These are phyloP conservation scores for Helicoverpa assulta DNA, from an alignment of 2,888 invertebrate genomes.

Conservation along the genomic window DNA sequence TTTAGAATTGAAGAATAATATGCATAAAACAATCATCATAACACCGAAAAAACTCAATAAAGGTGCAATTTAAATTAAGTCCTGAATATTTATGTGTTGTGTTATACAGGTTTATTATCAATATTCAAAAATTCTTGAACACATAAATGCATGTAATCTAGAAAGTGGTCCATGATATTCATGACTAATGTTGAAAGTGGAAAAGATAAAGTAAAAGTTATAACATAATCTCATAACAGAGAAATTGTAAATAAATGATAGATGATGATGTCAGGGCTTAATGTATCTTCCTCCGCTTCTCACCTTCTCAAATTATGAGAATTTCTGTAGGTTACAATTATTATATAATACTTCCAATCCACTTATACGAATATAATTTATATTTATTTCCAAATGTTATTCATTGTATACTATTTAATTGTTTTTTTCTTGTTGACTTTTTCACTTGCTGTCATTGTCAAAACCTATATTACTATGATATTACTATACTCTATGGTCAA, in stretches of 20 bases:
- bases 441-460: no score
- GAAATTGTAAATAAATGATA: conserved; percentile 48
- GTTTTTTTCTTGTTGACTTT: no score
- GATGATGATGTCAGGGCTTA: no score
- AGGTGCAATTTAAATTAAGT: not conserved
- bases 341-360: no score
- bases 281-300: no score
- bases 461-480: no score
- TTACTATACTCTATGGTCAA: no score
- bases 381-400: no score
- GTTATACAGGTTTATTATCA: not conserved
- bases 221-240: conserved; percentile 20
- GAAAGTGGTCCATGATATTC: conserved; percentile 6
- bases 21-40: not conserved
- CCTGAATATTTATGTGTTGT: not conserved
- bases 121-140: not conserved
- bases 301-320: no score
- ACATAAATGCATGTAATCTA: not conserved
- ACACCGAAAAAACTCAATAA: not conserved
- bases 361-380: no score
- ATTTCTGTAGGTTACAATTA: no score
- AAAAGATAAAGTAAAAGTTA: conserved; percentile 49
- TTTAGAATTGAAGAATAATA: not conserved
- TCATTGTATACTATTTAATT: no score
- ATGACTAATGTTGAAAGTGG: conserved; percentile 15